These are phyloP conservation scores for Apteryx mantelli DNA, from an alignment of 2,113 vertebrate species.

Conservation along the genomic window DNA sequence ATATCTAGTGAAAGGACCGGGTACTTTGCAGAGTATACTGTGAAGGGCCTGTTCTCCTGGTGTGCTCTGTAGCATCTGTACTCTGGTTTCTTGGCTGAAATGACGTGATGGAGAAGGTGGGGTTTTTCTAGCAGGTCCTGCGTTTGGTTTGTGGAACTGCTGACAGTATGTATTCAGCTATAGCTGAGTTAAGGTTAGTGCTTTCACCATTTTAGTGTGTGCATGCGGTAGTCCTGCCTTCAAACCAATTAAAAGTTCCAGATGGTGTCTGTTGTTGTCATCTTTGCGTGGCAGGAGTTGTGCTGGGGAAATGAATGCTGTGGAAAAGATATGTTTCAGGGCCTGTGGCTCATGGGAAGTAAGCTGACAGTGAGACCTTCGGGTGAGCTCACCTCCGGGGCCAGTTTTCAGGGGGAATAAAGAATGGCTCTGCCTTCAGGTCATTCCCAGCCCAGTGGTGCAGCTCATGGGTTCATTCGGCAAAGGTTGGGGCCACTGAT, in stretches of 20 bases:
- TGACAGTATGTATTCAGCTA: not conserved
- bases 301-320: not conserved
- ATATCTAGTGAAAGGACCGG: not conserved
- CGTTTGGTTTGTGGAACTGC: not conserved
- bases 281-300: not conserved
- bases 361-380: not conserved
- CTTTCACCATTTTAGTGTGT: not conserved
- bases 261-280: not conserved
- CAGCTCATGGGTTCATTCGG: not conserved
- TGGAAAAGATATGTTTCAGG: not conserved
- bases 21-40: rapidly evolving
- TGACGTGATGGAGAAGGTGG: not conserved
- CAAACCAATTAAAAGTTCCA: not conserved
- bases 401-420: not conserved
- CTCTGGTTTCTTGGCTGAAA: not conserved
- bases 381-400: not conserved
- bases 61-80: rapidly evolving
- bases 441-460: not conserved
- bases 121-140: not conserved
- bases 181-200: not conserved
- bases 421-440: not conserved
- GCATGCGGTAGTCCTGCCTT: not conserved
- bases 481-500: not conserved
- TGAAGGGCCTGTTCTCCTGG: not conserved
- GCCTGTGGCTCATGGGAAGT: not conserved